These are phyloP conservation scores for Leucoraja erinaceus DNA, from an alignment of 2,113 vertebrate species.

Conservation along the genomic window DNA sequence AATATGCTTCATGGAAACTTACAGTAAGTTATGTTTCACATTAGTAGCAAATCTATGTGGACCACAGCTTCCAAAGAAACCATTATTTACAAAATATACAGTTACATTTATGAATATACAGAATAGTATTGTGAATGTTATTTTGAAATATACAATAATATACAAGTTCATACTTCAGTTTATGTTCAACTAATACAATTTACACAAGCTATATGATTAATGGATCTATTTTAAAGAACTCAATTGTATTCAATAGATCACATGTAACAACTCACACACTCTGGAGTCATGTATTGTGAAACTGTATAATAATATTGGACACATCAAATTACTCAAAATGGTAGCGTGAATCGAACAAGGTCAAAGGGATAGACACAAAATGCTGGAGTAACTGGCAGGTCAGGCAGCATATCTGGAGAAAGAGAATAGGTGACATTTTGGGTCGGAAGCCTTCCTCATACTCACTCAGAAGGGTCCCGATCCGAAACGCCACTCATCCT, in stretches of 20 bases:
- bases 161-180: slow-evolving; percentile 19
- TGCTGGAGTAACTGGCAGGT: too few relatives aligned
- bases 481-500: too few relatives aligned
- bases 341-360: background rate
- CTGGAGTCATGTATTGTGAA: background rate
- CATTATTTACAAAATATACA: slow-evolving; percentile 6
- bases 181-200: slow-evolving; percentile 32
- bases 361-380: background rate
- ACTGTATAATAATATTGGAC: background rate
- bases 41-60: background rate
- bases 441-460: too few relatives aligned
- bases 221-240: background rate
- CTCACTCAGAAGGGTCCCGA: too few relatives aligned
- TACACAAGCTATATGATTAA: background rate
- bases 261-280: background rate
- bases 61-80: background rate
- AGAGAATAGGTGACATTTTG: too few relatives aligned
- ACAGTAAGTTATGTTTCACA: background rate
- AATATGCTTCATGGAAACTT: background rate
- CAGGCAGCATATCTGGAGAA: too few relatives aligned
- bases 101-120: background rate
- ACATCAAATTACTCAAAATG: background rate
- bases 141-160: background rate
- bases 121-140: background rate
- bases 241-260: background rate